Percentiles rank a stretch among this genome's conserved stretches.
Conservation (phyloP, 1,140 invertebrate genomes). For the Papilio polytes region DNA sequence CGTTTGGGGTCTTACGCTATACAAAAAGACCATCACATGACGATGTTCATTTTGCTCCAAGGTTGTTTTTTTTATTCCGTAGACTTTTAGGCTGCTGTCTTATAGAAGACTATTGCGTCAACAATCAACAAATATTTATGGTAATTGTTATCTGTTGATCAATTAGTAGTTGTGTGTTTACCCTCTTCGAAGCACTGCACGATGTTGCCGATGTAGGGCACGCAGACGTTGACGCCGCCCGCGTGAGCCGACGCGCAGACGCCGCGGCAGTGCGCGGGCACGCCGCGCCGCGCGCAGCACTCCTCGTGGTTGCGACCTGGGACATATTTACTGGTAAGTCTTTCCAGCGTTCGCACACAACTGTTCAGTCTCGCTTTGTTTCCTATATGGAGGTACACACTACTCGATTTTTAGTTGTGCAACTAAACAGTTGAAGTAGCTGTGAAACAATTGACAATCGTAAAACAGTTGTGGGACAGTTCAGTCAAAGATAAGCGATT, state of each 20-base stretch:
- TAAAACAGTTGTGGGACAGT: no score
- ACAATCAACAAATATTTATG: no score
- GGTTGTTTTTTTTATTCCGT: neutral
- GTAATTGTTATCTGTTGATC: no score
- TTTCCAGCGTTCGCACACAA: no score
- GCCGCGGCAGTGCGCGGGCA: slow-evolving; percentile 88
- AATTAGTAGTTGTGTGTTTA: slow-evolving; percentile 55
- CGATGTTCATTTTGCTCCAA: neutral
- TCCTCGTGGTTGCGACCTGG: slow-evolving; percentile 89
- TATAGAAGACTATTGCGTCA: neutral
- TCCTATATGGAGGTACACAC: no score
- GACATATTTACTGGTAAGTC: neutral
- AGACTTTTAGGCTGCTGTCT: neutral
- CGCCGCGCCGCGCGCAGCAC: slow-evolving; percentile 90
- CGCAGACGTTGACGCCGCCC: slow-evolving; percentile 86
- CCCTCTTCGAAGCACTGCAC: slow-evolving; percentile 94
- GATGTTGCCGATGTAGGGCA: slow-evolving; percentile 92
- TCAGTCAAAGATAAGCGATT: no score
- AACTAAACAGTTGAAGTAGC: no score
- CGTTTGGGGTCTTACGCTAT: no score
- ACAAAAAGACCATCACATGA: no score
- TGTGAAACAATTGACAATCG: no score
- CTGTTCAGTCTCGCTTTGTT: no score
- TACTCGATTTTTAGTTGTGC: no score
- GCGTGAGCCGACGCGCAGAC: slow-evolving; percentile 90